Base-by-base conservation (phyloP, 2,113 vertebrate species). In the Sinocyclocheilus rhinocerous region DNA sequence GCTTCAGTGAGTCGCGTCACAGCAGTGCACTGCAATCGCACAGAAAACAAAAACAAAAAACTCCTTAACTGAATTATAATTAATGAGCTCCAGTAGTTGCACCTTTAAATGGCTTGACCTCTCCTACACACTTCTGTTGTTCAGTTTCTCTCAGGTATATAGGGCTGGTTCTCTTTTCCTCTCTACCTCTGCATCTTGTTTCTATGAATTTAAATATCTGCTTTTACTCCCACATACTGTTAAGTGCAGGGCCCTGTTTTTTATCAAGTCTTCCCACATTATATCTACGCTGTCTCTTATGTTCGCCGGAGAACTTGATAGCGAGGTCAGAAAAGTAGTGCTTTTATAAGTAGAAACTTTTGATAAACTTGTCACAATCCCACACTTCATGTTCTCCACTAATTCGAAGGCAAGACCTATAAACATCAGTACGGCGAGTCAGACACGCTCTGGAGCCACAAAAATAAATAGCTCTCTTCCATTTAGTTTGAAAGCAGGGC, bases 1-100 rank as follows among this genome's bases (percentile, higher is more conserved):
- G 90, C 90, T 91, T 93, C 90, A 91, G 86, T 88, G 90, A 91
- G 90, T 90, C 86, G 87, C 77, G 90, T 91, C 91, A 86, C 90
- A 88, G 90, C 81, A 83, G 83, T 42, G 39, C 26, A 72, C 80
- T 73, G 39, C 79, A 85, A 29, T 61, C 50, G 4, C 69, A 72
- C 33, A 39, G 9, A 26, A 26, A 22, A 65, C 26, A 12, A 18
- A 42, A 50, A 67, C 0, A 26, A 20, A 83, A 85, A 52, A 42
- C 42, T 63, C 63, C n/a, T 48, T 88, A 45, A 42, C 76, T 50
- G 67, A 75, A 72, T 89, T 93, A 92, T 93, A 93, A 93, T 92
- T 93, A 93, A 93, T 91, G 88, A 92, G 86, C 65, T 55, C 48
- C 81, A 59, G 36, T 83, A 80, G 92, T 91, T 91, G 86, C 57